Evolutionary conservation across 2,888 invertebrate genomes (phyloP).

Genomic region (Nomada ferruginata): DNA sequence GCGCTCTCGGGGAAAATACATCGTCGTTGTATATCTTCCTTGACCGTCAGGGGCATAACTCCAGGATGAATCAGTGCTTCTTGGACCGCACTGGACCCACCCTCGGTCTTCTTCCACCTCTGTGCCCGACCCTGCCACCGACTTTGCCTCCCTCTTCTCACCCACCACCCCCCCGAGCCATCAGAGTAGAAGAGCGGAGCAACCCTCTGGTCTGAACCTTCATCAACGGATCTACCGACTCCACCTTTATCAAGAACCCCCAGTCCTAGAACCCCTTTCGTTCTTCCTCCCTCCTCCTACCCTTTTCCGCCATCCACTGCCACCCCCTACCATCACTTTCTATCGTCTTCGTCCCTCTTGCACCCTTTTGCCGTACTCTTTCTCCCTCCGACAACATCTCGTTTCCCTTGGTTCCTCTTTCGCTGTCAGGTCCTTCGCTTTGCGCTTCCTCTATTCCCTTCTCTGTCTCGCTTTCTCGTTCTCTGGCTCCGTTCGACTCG

Average conservation of each 20-base stretch:
- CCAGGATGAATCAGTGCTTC: constrained; percentile 83
- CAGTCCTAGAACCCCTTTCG: constrained; percentile 78
- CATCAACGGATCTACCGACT: constrained; percentile 83
- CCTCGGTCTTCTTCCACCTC: constrained; percentile 75
- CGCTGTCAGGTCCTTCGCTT: constrained; percentile 55
- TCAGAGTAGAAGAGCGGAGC: constrained; percentile 82
- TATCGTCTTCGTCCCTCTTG: constrained; percentile 53
- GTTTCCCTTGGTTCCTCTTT: constrained; percentile 66
- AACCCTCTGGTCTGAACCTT: constrained; percentile 84
- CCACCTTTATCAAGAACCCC: constrained; percentile 76
- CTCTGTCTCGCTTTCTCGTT: constrained; percentile 1
- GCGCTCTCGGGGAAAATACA: constrained; percentile 73
- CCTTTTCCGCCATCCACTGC: constrained; percentile 5
- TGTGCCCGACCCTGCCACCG: constrained; percentile 66
- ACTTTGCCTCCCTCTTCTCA: constrained; percentile 66
- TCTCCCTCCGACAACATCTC: constrained; percentile 60
- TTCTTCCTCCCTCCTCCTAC: constrained; percentile 54
- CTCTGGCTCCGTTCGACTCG: not conserved
- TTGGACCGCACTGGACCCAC: constrained; percentile 81
- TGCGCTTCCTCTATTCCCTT: constrained; percentile 50
- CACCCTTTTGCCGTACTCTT: constrained; percentile 36
- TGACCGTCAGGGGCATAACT: constrained; percentile 80
- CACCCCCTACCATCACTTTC: constrained; percentile 64
- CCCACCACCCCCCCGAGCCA: constrained; percentile 77
- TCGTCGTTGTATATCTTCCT: constrained; percentile 79